Evolutionary conservation across 2,113 vertebrate species (phyloP), one percentile per base, ranked within the genome.

Genomic region (Proterorhinus semilunaris): DNA sequence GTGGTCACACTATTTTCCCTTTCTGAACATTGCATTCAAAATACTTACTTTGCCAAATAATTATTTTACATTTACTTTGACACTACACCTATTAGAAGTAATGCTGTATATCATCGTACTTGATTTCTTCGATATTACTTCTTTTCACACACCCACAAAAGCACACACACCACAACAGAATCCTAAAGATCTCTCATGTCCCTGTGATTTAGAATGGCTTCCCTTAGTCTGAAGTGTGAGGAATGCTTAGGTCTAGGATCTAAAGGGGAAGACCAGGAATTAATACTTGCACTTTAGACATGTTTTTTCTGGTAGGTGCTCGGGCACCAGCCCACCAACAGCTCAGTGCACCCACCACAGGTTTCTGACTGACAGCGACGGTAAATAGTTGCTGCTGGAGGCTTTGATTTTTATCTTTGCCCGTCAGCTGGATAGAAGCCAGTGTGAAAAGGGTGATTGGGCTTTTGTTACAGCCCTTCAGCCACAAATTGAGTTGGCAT

Each of bases 341-440:
- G 86, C 84, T 83, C 81, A 72, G 73, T 64, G 70, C 79, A 75
- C 72, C 53, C 5, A 27, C 53, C 17, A 7, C 49, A 4, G 50
- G 15, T 51, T 11, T 69, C 68, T 89, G 91, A 90, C 81, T 90
- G 90, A 91, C 87, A 84, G 88, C 71, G 72, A 83, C 85, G 83
- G 87, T 89, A 89, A 92, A 90, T 84, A 86, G 80, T 83, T 90
- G 76, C 83, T 85, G 82, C 85, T 83, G 61, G 89, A 82, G 65
- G 75, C 79, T 68, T 75, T 88, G 87, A 91, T 91, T 86, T 86
- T 83, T 58, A 87, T 92, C 87, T 87, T 71, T 82, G 58, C 50
- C 79, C 82, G 76, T 69, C 77, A 78, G 84, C 86, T 75, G 84
- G 76, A 83, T 58, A 65, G 72, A 69, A 65, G 75, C 65, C 72